A percentile compares a stretch with the other conserved stretches of the same genome.
Evolutionary conservation across 2,113 vertebrate genomes (phyloP).

Genomic region (Lampris megalopsis): DNA sequence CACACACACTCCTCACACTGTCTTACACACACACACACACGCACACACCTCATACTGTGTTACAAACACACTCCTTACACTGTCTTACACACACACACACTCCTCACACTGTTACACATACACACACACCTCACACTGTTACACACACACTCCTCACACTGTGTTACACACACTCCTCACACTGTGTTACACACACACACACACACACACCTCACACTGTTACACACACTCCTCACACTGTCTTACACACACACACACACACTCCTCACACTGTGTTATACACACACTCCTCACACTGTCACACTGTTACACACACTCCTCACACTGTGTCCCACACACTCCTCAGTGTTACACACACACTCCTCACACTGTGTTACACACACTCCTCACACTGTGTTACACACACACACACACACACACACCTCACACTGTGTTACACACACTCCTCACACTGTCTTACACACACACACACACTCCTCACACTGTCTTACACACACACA

Average conservation of each 20-base stretch:
- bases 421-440: too few relatives aligned
- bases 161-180: neutral
- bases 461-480: neutral
- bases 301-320: slow-evolving; percentile 8
- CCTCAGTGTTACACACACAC: neutral
- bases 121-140: slow-evolving; percentile 1
- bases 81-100: too few relatives aligned
- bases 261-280: too few relatives aligned
- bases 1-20: too few relatives aligned
- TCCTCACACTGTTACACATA: neutral
- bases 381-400: too few relatives aligned
- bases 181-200: slow-evolving; percentile 9
- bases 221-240: too few relatives aligned
- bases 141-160: neutral
- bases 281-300: too few relatives aligned
- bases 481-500: too few relatives aligned
- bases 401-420: neutral
- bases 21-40: too few relatives aligned
- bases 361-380: neutral
- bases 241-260: too few relatives aligned
- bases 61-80: too few relatives aligned
- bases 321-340: slow-evolving; percentile 15
- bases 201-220: neutral
- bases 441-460: neutral
- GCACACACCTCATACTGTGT: too few relatives aligned